Base-by-base conservation (phyloP, 2,797 vertebrate genomes). In the Gymnothorax reevesii region DNA sequence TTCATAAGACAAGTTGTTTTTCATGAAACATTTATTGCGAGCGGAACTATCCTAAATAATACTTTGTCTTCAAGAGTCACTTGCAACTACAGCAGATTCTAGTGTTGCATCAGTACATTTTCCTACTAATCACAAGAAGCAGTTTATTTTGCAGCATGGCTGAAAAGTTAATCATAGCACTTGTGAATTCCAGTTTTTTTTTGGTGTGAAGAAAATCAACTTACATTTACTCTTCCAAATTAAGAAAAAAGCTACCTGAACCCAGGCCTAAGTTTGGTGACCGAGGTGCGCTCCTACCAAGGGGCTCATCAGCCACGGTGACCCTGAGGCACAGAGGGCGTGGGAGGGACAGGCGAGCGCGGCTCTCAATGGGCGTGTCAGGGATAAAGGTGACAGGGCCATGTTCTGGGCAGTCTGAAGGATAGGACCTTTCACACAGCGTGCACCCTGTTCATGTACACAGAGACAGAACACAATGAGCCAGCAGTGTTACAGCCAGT, bases 351-450 rank as follows among this genome's bases (percentile, higher is more conserved):
- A 99, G 97, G 88, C 98, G 96, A 55, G 98, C 98, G 77, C 98
- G 95, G 94, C 97, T 99, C 94, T 98, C 98, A 85, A 99, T 97
- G 0, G 98, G 98, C 2, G 95, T 93, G 62, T 99, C 99, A 0
- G 96, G 96, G 93, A 99, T 95, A 90, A 99, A 99, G 80, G 98
- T 99, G 94, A 99, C 97, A 0, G 99, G 98, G 33, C 99, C 98
- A 0, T 99, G 98, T 80, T 99, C 98, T 0, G 99, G 99, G 89
- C 99, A 99, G 93, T 98, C 98, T 0, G 98, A 98, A 15, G 97
- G 96, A 90, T 99, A 99, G 0, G 97, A 99, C 89, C 97, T 97
- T 92, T 99, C 98, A 92, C 99, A 99, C 52, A 99, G 95, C 0
- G 98, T 99, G 90, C 99, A 99, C 99, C 98, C 99, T 99, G 86